Conservation (phyloP, 1,140 invertebrate species). For the Drosophila jambulina region DNA sequence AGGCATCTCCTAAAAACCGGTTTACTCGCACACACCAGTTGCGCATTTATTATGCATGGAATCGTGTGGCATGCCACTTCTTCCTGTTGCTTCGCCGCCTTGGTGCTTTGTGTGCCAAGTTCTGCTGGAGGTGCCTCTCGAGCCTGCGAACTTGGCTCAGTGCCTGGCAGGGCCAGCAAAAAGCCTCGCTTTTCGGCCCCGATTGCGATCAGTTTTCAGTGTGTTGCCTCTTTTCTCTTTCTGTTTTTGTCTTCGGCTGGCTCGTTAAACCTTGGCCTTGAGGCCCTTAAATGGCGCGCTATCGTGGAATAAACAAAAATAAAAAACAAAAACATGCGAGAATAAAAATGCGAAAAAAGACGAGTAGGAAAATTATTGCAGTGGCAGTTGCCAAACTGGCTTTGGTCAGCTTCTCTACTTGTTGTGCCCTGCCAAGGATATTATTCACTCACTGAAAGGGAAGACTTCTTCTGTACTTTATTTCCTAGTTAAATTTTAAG, state of each 20-base stretch:
- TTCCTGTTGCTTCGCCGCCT: conserved; percentile 59
- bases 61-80: conserved; percentile 54
- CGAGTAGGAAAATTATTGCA: conserved; percentile 48
- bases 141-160: conserved; percentile 26
- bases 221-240: conserved; percentile 49
- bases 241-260: conserved; percentile 49
- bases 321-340: background rate
- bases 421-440: conserved; percentile 11
- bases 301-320: conserved; percentile 35
- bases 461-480: background rate
- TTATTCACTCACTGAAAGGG: background rate
- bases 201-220: conserved; percentile 69
- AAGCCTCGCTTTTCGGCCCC: conserved; percentile 21
- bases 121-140: conserved; percentile 4
- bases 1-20: conserved; percentile 70
- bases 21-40: conserved; percentile 83
- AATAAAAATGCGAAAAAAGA: conserved; percentile 13
- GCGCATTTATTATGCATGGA: conserved; percentile 84
- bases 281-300: conserved; percentile 81
- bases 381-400: conserved; percentile 51
- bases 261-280: conserved; percentile 83
- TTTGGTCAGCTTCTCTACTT: conserved; percentile 20
- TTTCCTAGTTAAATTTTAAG: too few species aligned
- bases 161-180: conserved; percentile 18
- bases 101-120: conserved; percentile 34